Base-by-base conservation (phyloP, 2,797 vertebrate genomes). In the Fundulus diaphanus region DNA sequence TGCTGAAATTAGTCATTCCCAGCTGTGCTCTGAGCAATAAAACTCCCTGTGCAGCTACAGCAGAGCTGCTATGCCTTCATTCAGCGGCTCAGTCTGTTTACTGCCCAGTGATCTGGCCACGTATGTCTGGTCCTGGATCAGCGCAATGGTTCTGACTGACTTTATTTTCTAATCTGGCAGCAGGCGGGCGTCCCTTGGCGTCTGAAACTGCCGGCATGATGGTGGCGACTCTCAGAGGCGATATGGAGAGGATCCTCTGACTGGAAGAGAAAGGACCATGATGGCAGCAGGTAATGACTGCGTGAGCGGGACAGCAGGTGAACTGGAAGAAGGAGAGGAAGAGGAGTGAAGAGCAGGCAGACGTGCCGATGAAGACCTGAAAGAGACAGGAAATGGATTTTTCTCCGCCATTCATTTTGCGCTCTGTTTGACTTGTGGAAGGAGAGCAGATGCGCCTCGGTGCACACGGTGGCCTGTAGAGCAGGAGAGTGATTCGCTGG, bases 381-480 rank as follows among this genome's bases (percentile, higher is more conserved):
- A 90, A 88, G 91, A 90, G 87, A 90, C 87, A 86, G 88, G 85
- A 86, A 85, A 90, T 87, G 76, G 83, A 85, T 90, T 90, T 77
- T 85, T 83, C 89, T 92, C 89, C 89, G 83, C 85, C 74, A 40
- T 79, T 87, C 83, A 83, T 89, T 90, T 85, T 85, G 82, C 71
- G 77, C 89, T 87, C 83, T 70, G 83, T 91, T 92, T 93, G 90
- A 88, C 82, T 91, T 84, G 84, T 80, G 78, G 82, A 88, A 85
- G 78, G 76, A 63, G 74, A 80, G 82, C 78, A 84, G 85, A 90
- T 85, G 86, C 85, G 85, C 68, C 82, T 90, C 72, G 0, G 29
- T 76, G 85, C 85, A 81, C 86, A 72, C 74, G 65, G 83, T 80
- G 54, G 82, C 83, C 48, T 73, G 82, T 52, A 63, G 75, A 81